phyloP scores from a whole-genome alignment of 2,113 vertebrate species.

The Zapus hudsonius region DNA sequence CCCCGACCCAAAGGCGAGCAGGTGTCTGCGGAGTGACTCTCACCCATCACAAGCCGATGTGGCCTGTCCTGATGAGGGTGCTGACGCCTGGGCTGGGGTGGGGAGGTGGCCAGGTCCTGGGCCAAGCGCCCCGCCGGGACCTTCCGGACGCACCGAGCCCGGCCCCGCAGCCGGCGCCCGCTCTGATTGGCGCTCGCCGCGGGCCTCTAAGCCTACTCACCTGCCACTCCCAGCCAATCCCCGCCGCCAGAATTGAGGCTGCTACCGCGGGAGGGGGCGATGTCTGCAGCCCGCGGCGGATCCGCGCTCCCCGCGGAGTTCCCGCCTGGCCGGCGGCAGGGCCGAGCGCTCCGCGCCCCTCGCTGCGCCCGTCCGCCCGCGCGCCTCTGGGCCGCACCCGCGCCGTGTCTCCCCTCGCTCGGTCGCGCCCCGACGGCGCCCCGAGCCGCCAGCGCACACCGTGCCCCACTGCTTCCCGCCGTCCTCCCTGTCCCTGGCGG shows the following conservation, averaged over 20 bases:
- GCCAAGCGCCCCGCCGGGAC: neutral
- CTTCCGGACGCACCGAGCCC: slow-evolving; percentile 24
- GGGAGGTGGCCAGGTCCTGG: neutral
- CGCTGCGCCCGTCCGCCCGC: neutral
- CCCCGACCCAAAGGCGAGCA: neutral
- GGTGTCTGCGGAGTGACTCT: neutral
- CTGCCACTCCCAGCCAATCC: slow-evolving; percentile 78
- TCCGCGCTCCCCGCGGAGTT: slow-evolving; percentile 21
- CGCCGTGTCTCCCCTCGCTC: slow-evolving; percentile 66
- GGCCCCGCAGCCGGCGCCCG: slow-evolving; percentile 45
- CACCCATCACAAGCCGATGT: neutral
- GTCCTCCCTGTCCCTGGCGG: neutral
- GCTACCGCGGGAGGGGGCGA: neutral
- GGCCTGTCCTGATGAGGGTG: neutral
- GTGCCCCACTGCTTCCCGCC: neutral
- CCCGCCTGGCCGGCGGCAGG: neutral
- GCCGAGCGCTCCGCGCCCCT: neutral
- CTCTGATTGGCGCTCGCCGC: slow-evolving; percentile 72
- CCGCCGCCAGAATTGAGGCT: slow-evolving; percentile 71
- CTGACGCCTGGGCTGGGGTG: neutral
- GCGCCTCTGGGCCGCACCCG: slow-evolving; percentile 72
- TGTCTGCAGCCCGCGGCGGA: neutral
- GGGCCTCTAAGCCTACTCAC: slow-evolving; percentile 51
- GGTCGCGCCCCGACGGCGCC: slow-evolving; percentile 82
- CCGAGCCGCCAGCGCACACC: slow-evolving; percentile 77